phyloP scores from a whole-genome alignment of 2,113 vertebrate genomes.

The Setophaga coronata region DNA sequence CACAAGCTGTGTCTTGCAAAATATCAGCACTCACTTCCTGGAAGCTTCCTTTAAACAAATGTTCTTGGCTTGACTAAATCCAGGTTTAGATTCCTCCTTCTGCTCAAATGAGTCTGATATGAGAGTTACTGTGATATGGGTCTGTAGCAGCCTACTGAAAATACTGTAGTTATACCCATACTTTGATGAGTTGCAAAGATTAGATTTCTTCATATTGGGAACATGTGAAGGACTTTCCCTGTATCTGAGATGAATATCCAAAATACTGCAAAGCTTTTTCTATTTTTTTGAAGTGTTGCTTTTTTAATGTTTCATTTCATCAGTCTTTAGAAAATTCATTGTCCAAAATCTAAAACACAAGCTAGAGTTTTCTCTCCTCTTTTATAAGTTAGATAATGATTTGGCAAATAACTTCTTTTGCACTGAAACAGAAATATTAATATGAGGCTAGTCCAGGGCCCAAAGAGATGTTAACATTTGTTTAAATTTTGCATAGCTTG shows the following conservation, averaged over 20 bases:
- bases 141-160: not conserved
- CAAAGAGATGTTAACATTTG: not conserved
- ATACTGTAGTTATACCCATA: not conserved
- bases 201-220: not conserved
- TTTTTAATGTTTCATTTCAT: not conserved
- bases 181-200: not conserved
- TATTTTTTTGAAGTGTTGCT: accelerated
- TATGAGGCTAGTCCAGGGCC: not conserved
- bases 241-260: not conserved
- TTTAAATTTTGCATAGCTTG: not conserved
- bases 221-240: not conserved
- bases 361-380: not conserved
- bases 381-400: not conserved
- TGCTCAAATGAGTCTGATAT: not conserved
- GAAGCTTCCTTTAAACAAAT: not conserved
- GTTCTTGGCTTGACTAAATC: not conserved
- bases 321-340: not conserved
- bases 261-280: not conserved
- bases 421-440: not conserved
- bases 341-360: not conserved
- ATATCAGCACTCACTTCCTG: not conserved
- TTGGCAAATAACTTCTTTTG: not conserved
- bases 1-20: not conserved
- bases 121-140: not conserved
- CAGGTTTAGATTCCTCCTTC: not conserved